Evolutionary conservation across 64 coral and sea anemone species (phyloP).

Genomic region (Catalaphyllia jardinei): DNA sequence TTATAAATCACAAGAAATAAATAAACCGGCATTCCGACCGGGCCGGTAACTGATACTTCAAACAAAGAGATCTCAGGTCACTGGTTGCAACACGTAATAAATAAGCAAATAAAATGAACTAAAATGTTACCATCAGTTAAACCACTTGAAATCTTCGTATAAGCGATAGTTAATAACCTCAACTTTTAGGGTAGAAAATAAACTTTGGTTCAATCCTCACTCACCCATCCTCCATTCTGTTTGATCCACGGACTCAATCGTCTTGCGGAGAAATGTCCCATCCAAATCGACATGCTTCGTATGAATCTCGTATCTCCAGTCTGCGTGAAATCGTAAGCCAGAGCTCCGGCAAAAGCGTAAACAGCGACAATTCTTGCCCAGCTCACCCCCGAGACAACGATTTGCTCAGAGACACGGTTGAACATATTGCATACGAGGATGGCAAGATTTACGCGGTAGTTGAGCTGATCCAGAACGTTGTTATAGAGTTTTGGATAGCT

Average conservation of each 20-base stretch:
- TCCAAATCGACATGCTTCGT: constrained; percentile 67
- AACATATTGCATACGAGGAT: constrained; percentile 83
- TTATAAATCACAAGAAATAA: background rate
- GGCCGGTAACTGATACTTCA: background rate
- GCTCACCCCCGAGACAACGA: constrained; percentile 66
- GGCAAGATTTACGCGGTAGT: constrained; percentile 70
- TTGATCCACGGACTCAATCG: constrained; percentile 73
- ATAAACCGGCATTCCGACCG: no score
- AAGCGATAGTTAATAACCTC: background rate
- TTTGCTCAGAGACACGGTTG: constrained; percentile 81
- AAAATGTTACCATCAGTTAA: background rate
- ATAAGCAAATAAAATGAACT: background rate
- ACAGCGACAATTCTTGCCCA: constrained; percentile 81
- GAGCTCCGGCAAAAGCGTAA: constrained; percentile 79
- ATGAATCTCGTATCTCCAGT: constrained; percentile 58
- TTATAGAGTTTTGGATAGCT: constrained; percentile 60
- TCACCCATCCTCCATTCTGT: constrained; percentile 90
- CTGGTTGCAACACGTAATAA: background rate
- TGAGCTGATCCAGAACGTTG: constrained; percentile 73
- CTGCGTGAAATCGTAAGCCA: constrained; percentile 78
- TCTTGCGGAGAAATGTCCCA: constrained; percentile 61
- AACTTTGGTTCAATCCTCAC: background rate
- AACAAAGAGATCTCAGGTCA: background rate
- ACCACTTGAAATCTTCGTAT: background rate
- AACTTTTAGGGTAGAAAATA: background rate